These are phyloP conservation scores for Tetramorium bicarinatum DNA, from an alignment of 2,888 invertebrate genomes.

Conservation along the genomic window DNA sequence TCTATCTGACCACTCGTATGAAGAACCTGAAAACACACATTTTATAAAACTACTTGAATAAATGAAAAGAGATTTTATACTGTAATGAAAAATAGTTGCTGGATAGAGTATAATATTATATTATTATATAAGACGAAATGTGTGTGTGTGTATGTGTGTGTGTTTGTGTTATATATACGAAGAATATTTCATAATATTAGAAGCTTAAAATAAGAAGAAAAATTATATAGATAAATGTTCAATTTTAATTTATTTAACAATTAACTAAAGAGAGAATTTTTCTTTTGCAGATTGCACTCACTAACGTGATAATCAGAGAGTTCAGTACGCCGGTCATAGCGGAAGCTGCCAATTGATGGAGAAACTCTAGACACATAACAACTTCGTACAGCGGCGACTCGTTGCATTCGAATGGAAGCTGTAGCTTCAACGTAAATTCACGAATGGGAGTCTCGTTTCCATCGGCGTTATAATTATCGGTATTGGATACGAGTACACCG, in stretches of 20 bases:
- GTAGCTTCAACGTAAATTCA: constrained; percentile 62
- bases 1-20: constrained; percentile 51
- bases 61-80: neutral
- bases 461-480: constrained; percentile 20
- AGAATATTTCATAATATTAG: neutral
- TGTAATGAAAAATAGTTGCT: neutral
- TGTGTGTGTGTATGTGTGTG: neutral
- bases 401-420: constrained; percentile 59
- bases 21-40: constrained; percentile 32
- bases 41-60: neutral
- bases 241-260: neutral
- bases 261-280: neutral
- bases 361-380: constrained; percentile 28
- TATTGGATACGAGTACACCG: neutral
- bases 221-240: neutral
- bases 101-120: neutral
- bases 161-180: neutral
- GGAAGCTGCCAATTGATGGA: constrained; percentile 22
- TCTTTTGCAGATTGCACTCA: constrained; percentile 38
- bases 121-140: neutral
- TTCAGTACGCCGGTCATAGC: constrained; percentile 9
- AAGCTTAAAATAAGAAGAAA: neutral
- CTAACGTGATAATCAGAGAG: constrained; percentile 27
- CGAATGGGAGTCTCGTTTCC: neutral
- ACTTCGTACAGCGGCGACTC: constrained; percentile 39